Base-by-base conservation (phyloP, 1,140 invertebrate genomes). In the Drosophila seguyi region DNA sequence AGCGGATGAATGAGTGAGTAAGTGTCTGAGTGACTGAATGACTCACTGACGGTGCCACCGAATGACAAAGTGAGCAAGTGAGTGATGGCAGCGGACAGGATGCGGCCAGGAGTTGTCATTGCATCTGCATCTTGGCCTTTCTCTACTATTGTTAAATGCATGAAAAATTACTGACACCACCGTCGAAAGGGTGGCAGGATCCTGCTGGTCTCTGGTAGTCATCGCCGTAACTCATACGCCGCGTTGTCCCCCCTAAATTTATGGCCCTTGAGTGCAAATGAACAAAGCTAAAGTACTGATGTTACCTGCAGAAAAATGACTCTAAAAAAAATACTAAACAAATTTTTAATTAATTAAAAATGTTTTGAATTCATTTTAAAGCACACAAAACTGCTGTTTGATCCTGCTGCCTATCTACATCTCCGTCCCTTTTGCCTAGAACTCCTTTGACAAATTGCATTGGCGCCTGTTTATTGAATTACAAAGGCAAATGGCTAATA, bases 111-210 rank as follows among this genome's bases (percentile, higher is more conserved):
- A 39, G 34, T n/a, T 72, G 68, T 58, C 68, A 58, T 48, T 69
- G 11, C 45, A 53, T 58, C 44, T 42, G 52, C 67, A 45, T 47
- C 52, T 77, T 63, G 57, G 45, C 63, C 44, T 76, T 2, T 25
- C 4, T 27, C 39, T 65, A 59, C 84, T 63, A 90, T 88, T 88
- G 84, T 88, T 88, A 90, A 90, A 78, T 90, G 85, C 72, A 84
- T 88, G 85, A 88, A 88, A 87, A 90, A 87, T 87, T 80, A 81
- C 84, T 71, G 67, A 77, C 84, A 69, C n/a, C n/a, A n/a, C n/a
- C 60, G 72, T 20, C 31, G 4, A 16, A 22, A 11, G 50, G 31
- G 7, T 53, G 52, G 52, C 52, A 55, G 52, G 31, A 25, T 53
- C 18, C 50, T 36, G 34, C n/a, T 48, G 45, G 14, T 48, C 66